Evolutionary conservation across 2,888 invertebrate species (phyloP), one percentile per base, ranked within the genome.

Genomic region (Calameuta pallipes): DNA sequence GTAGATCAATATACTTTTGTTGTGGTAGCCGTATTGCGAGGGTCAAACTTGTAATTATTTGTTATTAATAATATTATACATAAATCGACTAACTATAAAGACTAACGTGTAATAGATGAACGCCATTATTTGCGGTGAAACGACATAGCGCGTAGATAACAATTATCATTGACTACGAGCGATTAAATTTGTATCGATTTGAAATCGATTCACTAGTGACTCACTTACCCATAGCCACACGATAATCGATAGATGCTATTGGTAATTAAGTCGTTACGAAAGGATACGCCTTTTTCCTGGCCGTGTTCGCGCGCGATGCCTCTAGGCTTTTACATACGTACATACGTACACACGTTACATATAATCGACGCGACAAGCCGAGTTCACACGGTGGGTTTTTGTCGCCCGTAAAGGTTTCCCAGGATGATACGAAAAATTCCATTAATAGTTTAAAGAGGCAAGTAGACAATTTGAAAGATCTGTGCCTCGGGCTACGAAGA

Each of bases 1-100:
- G 15, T 15, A 41, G 41, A 41, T 41, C 41, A 6, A 6, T 41
- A 6, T 15, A 15, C 1, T 15, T 41, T 15, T 15, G 6, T 3
- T 12, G 41, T 41, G 6, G 15, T 15, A 15, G 74, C 74, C 74
- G 74, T 36, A 35, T 30, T 35, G 36, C 34, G 33, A 35, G 74
- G 30, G 31, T 33, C 35, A 36, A 41, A 41, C 41, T 15, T 74
- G 74, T 74, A 74, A 74, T 74, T 71, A 71, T n/a, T 74, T 35
- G 13, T 74, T 35, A 74, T 36, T n/a, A 74, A 13, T 74, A 74
- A 74, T 74, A 35, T 74, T 74, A 74, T 74, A 74, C 34, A 74
- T 74, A 74, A 74, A 74, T 70, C 15, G 33, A 70, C 30, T 41
- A 15, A 41, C 15, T 41, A 41, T 41, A 41, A 15, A 41, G 41